phyloP scores from a whole-genome alignment of 2,113 vertebrate species.

The Amblyopsis rosae region DNA sequence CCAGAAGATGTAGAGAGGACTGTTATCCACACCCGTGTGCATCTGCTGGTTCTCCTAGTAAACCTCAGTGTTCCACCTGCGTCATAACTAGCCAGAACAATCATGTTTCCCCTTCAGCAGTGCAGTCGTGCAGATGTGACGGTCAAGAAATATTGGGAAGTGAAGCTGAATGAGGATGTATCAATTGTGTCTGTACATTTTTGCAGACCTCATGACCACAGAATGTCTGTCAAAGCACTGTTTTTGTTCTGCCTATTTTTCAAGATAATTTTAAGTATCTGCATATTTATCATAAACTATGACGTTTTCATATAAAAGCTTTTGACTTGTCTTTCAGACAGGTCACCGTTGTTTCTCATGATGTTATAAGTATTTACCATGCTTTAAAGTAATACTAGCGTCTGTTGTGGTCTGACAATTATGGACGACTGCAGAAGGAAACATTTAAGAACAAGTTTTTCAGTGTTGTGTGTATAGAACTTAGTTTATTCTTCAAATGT shows the following conservation, averaged over 20 bases:
- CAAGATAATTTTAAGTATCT: constrained; percentile 5
- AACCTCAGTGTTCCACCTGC: constrained; percentile 51
- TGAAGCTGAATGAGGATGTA: constrained; percentile 1
- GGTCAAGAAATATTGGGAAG: neutral
- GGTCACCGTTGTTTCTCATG: constrained; percentile 25
- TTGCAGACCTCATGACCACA: constrained; percentile 45
- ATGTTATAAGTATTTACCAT: constrained; percentile 36
- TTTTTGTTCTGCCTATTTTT: constrained; percentile 17
- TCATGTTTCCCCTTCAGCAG: constrained; percentile 6
- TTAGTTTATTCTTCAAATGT: constrained; percentile 50
- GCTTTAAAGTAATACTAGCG: constrained; percentile 54
- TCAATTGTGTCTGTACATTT: constrained; percentile 47
- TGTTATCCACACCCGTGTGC: constrained; percentile 4
- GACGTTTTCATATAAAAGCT: constrained; percentile 17
- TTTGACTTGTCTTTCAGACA: constrained; percentile 31
- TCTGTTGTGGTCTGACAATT: constrained; percentile 36
- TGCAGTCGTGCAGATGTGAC: constrained; percentile 6
- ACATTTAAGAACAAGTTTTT: constrained; percentile 8
- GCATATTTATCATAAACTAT: constrained; percentile 2
- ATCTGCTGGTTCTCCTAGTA: constrained; percentile 41
- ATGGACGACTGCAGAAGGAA: constrained; percentile 24
- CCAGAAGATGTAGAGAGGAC: constrained; percentile 85
- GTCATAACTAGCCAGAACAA: constrained; percentile 19
- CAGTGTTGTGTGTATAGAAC: constrained; percentile 47
- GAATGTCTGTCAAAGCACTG: constrained; percentile 51